Conservation (phyloP, 2,113 vertebrate genomes). For the Progne subis region DNA sequence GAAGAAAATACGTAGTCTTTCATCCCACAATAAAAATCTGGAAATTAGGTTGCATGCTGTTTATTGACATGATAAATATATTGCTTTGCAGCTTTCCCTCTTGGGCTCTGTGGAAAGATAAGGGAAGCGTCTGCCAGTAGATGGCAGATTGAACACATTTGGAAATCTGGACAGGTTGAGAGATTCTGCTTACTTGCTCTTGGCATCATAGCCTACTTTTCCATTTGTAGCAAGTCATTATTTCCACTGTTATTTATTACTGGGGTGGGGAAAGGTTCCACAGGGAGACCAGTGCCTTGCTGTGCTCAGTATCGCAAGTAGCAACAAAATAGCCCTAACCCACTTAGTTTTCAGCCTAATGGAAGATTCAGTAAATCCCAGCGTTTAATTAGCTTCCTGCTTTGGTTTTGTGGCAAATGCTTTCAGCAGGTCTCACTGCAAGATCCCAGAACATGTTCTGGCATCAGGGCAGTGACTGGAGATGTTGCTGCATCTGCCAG, state of each 20-base stretch:
- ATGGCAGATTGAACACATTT: constrained; percentile 32
- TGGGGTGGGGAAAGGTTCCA: not conserved
- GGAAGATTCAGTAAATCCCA: not conserved
- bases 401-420: not conserved
- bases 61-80: not conserved
- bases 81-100: not conserved
- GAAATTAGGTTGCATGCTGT: not conserved
- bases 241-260: not conserved
- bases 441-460: not conserved
- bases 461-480: not conserved
- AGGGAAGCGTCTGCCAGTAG: constrained; percentile 47
- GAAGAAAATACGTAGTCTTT: not conserved
- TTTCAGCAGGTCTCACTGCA: not conserved
- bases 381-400: not conserved
- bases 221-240: constrained; percentile 34
- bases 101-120: not conserved
- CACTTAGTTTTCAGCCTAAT: not conserved
- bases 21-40: not conserved
- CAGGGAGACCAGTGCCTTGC: not conserved
- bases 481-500: not conserved
- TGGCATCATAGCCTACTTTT: constrained; percentile 7
- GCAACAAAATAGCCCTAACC: not conserved
- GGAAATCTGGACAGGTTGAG: not conserved
- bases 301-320: not conserved
- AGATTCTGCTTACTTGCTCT: not conserved